phyloP scores from a whole-genome alignment of 2,888 invertebrate species.

The Laothoe populi region DNA sequence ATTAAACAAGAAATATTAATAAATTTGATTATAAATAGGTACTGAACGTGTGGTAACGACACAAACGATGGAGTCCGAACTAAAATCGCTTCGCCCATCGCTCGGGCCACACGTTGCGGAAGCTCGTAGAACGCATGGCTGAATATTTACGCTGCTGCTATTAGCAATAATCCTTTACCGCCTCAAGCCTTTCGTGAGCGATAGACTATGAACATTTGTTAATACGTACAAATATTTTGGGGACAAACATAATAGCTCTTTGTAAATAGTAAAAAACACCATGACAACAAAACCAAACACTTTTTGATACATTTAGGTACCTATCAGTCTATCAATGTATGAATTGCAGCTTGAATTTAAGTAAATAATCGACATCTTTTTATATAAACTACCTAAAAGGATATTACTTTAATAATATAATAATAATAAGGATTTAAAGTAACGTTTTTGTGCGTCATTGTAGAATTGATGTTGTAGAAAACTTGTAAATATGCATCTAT shows the following conservation, averaged over 20 bases:
- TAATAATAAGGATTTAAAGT: too few species aligned
- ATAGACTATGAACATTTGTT: constrained; percentile 70
- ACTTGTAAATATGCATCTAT: not conserved
- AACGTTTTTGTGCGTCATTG: too few species aligned
- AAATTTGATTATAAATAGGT: not conserved
- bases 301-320: constrained; percentile 25
- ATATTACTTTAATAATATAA: not conserved
- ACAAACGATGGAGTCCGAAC: constrained; percentile 4
- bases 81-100: constrained; percentile 34
- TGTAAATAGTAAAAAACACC: constrained; percentile 43
- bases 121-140: constrained; percentile 60
- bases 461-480: too few species aligned
- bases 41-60: not conserved
- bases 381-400: not conserved
- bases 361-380: not conserved
- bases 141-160: constrained; percentile 65
- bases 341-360: constrained; percentile 5
- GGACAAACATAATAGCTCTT: constrained; percentile 56
- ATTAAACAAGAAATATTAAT: too few species aligned
- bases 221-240: constrained; percentile 78
- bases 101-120: constrained; percentile 56
- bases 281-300: constrained; percentile 33
- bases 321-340: not conserved
- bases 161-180: constrained; percentile 76
- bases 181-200: constrained; percentile 73